Evolutionary conservation across 2,113 vertebrate genomes (phyloP), one percentile per base, ranked within the genome.

Genomic region (Takifugu bimaculatus): DNA sequence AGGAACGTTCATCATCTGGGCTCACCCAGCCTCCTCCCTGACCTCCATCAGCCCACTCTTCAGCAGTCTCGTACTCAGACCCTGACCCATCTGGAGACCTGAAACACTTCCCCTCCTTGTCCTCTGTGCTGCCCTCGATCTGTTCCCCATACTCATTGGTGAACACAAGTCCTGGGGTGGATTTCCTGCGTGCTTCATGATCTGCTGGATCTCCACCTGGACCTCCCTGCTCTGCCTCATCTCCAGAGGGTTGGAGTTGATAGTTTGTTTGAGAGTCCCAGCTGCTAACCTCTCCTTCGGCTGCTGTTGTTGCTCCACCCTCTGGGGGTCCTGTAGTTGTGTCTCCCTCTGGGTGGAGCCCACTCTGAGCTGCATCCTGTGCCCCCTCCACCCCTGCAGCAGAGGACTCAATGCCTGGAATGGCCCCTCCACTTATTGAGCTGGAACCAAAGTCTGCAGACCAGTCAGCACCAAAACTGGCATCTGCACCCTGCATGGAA

Each of bases 401-500:
- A 56, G 72, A 32, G 29, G 29, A 1, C 14, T 53, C 49, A 26
- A 0, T 62, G 49, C 56, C 71, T 57, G 60, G 42, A 32, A 65
- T 20, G 54, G 65, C 32, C 4, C 85, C 85, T 57, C 81, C 68
- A 20, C 81, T 74, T 60, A 91, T 83, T 82, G 93, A 79, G 59
- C 84, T 61, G 83, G 90, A 75, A 72, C 89, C 91, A 91, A 91
- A 86, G 75, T 94, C 92, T 72, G 93, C 91, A 14, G 88, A 91
- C 93, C 94, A 94, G 85, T 77, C 81, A 1, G 83, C 80, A 26
- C 79, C 61, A 27, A 90, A 91, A 49, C 86, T 79, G 2, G 61
- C 35, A 75, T 93, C 87, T 78, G 89, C 72, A 75, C 80, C 89
- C 91, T 90, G 92, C 85, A 92, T 58, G 68, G 47, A 65, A 73